Evolutionary conservation across 2,888 invertebrate species (phyloP).

Genomic region (Leucophenga maculata): DNA sequence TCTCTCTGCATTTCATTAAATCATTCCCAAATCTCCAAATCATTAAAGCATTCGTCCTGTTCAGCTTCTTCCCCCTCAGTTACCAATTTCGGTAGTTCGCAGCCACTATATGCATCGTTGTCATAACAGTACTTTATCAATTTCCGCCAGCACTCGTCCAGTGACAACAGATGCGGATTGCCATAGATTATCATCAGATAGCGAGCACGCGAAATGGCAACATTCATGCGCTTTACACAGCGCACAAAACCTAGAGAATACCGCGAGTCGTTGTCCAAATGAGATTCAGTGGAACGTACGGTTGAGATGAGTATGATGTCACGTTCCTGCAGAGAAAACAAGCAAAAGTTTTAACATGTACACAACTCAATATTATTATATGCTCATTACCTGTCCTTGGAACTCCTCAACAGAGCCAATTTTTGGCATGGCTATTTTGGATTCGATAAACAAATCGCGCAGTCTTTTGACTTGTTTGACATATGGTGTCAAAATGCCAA

Average conservation of each 20-base stretch:
- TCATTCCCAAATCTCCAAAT: too few relatives aligned
- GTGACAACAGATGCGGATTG: constrained; percentile 81
- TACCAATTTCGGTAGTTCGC: constrained; percentile 74
- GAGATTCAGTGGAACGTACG: constrained; percentile 74
- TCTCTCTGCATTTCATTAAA: too few relatives aligned
- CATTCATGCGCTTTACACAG: constrained; percentile 87
- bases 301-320: constrained; percentile 82
- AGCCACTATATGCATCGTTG: constrained; percentile 80
- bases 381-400: constrained; percentile 82
- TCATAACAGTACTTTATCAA: constrained; percentile 78
- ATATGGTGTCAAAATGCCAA: constrained; percentile 95
- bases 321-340: constrained; percentile 60
- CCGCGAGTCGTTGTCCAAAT: constrained; percentile 72
- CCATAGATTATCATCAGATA: constrained; percentile 86
- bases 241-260: constrained; percentile 82
- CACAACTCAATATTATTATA: not conserved
- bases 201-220: constrained; percentile 86
- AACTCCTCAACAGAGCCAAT: constrained; percentile 89
- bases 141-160: constrained; percentile 80
- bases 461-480: constrained; percentile 83
- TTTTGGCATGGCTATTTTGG: constrained; percentile 75
- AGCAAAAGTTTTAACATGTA: not conserved
- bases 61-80: not conserved
- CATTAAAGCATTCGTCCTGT: too few relatives aligned
- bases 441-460: constrained; percentile 70